Percentiles rank a stretch among this genome's conserved stretches.
Evolutionary conservation across 1,140 invertebrate genomes (phyloP).

Genomic region (Lasaia peninsularis): DNA sequence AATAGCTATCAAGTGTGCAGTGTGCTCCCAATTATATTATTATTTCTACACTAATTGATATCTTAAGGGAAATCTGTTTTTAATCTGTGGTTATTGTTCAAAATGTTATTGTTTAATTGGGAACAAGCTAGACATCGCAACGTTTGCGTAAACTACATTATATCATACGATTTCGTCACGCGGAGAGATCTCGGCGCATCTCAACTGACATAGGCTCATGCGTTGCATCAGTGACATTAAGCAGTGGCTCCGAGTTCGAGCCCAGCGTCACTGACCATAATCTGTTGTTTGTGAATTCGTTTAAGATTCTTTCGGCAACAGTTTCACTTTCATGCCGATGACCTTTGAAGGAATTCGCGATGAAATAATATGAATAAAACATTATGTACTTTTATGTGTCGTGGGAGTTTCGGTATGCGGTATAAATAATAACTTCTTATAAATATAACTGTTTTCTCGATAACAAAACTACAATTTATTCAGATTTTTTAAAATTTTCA

Average conservation of each 20-base stretch:
- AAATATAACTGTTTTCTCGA: too few relatives aligned
- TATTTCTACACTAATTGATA: background rate
- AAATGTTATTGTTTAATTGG: slow-evolving; percentile 9
- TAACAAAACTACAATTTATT: too few relatives aligned
- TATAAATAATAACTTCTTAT: background rate
- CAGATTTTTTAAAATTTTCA: too few relatives aligned
- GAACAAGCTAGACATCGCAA: slow-evolving; percentile 11
- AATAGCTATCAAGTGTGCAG: background rate
- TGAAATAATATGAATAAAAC: slow-evolving; percentile 64
- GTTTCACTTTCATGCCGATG: slow-evolving; percentile 68
- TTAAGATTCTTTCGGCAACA: slow-evolving; percentile 45
- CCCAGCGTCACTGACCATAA: slow-evolving; percentile 32
- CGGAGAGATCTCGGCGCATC: slow-evolving; percentile 31
- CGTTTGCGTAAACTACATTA: slow-evolving; percentile 50
- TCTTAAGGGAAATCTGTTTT: slow-evolving; percentile 12
- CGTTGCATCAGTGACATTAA: slow-evolving; percentile 46
- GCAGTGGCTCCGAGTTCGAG: slow-evolving; percentile 32
- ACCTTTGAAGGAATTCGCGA: slow-evolving; percentile 54
- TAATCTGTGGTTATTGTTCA: too few relatives aligned
- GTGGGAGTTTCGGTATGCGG: slow-evolving; percentile 12
- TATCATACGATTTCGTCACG: slow-evolving; percentile 48
- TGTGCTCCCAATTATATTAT: background rate
- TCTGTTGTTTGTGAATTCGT: slow-evolving; percentile 43
- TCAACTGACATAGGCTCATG: slow-evolving; percentile 47
- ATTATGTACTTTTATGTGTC: slow-evolving; percentile 31